These are phyloP conservation scores for Calliscelio sp. DNA, from an alignment of 2,888 invertebrate species.

Conservation along the genomic window DNA sequence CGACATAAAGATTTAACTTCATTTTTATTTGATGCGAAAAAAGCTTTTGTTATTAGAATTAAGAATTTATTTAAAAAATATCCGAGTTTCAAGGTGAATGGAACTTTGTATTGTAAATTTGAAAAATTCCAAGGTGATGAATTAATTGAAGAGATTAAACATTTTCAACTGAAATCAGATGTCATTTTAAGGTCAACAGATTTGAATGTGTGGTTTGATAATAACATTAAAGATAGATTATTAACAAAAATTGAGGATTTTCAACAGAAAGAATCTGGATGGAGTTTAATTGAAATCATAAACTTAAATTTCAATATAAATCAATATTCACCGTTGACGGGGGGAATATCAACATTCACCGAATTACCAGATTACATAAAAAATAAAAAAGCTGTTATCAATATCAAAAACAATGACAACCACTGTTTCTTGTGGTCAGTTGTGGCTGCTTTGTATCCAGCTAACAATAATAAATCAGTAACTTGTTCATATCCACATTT, in stretches of 20 bases:
- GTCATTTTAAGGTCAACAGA: slow-evolving; percentile 33
- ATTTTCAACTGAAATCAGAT: neutral
- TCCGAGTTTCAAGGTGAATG: slow-evolving; percentile 4
- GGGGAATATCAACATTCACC: slow-evolving; percentile 63
- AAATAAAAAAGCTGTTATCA: slow-evolving; percentile 70
- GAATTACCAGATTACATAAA: slow-evolving; percentile 68
- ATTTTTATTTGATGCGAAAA: neutral
- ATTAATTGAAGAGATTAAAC: slow-evolving; percentile 20
- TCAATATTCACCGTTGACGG: slow-evolving; percentile 62
- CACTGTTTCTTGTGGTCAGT: slow-evolving; percentile 74
- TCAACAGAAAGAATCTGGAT: slow-evolving; percentile 29
- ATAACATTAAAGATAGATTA: slow-evolving; percentile 33
- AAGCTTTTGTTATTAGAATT: neutral
- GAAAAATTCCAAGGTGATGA: neutral
- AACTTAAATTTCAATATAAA: slow-evolving; percentile 72
- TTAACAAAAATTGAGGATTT: slow-evolving; percentile 40
- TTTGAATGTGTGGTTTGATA: slow-evolving; percentile 22
- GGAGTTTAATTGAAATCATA: slow-evolving; percentile 46
- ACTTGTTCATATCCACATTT: slow-evolving; percentile 69
- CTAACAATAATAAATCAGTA: slow-evolving; percentile 17
- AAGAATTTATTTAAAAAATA: slow-evolving; percentile 11
- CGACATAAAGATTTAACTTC: neutral
- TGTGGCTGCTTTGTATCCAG: slow-evolving; percentile 69
- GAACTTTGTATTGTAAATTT: slow-evolving; percentile 19
- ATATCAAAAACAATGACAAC: slow-evolving; percentile 73